phyloP scores from a whole-genome alignment of 2,113 vertebrate species.

The Tautogolabrus adspersus region DNA sequence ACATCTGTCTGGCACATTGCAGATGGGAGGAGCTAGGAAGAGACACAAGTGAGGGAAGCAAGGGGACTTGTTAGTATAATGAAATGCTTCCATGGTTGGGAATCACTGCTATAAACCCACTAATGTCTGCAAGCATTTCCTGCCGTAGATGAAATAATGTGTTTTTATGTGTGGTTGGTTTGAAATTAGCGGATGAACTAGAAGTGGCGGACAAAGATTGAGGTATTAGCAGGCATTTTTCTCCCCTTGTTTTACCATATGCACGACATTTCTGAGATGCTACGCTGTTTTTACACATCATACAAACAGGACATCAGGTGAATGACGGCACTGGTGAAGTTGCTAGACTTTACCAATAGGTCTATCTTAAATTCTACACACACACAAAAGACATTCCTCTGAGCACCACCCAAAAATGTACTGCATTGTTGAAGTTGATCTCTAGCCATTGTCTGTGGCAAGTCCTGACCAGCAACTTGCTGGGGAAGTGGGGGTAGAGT shows the following conservation, averaged over 20 bases:
- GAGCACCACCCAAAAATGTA: slow-evolving; percentile 26
- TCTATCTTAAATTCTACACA: background rate
- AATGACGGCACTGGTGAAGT: background rate
- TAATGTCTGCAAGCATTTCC: background rate
- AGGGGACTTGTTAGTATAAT: background rate
- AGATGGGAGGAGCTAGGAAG: too few species aligned
- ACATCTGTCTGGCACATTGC: too few species aligned
- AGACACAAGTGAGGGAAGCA: background rate
- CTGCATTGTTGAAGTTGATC: slow-evolving; percentile 59
- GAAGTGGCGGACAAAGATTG: background rate
- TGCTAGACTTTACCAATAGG: background rate
- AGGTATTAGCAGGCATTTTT: too few species aligned
- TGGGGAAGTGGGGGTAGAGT: slow-evolving; percentile 49
- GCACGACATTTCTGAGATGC: too few species aligned
- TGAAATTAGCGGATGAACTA: background rate
- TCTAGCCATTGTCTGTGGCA: slow-evolving; percentile 59
- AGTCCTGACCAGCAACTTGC: slow-evolving; percentile 43
- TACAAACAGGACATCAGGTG: background rate
- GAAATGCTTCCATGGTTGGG: background rate
- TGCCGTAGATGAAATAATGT: background rate
- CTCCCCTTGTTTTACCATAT: too few species aligned
- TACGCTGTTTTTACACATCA: background rate
- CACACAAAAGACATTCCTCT: slow-evolving; percentile 53
- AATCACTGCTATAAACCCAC: background rate
- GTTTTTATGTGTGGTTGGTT: slow-evolving; percentile 4